Evolutionary conservation across 1,140 invertebrate genomes (phyloP), one percentile per base, ranked within the genome.

Genomic region (Cotesia glomerata): DNA sequence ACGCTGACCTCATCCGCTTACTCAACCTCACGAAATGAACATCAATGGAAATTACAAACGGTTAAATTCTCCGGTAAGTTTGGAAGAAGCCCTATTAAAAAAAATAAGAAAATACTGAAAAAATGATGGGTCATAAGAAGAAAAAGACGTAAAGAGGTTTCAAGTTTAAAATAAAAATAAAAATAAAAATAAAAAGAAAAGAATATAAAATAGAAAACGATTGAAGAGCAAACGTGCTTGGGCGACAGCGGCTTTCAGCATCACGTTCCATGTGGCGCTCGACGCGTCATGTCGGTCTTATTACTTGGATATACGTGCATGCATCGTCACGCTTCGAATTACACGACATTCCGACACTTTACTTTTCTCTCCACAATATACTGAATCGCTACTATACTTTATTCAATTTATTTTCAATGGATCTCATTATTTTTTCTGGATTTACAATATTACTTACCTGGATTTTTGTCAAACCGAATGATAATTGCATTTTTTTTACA

Each of bases 261-360:
- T 66, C 71, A 65, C 71, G 71, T 69, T 71, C 68, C 68, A 56
- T 62, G 74, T 66, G 59, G 70, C 16, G 18, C 32, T 62, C 66
- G 35, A 59, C 16, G 18, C 18, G 63, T 59, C 34, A 54, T 56
- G 63, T 65, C 68, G 61, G 72, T 75, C 74, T 73, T 75, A 75
- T 73, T 75, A 75, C 71, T 62, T 65, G 61, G 69, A 66, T 18
- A 68, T 61, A 75, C 74, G 74, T 75, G 74, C 26, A 63, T 71
- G 58, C 54, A 61, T 61, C 70, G 70, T 72, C 49, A 65, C 63
- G 70, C 51, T 52, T 18, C 49, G 62, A 65, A 58, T 63, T 71
- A 71, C 45, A 56, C 26, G 58, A 35, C 59, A 32, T 61, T 62
- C 26, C 18, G 63, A 65, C 63, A 65, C 63, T 65, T 65, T 65